Evolutionary conservation across 2,797 vertebrate genomes (phyloP).

Genomic region (Iguana delicatissima): DNA sequence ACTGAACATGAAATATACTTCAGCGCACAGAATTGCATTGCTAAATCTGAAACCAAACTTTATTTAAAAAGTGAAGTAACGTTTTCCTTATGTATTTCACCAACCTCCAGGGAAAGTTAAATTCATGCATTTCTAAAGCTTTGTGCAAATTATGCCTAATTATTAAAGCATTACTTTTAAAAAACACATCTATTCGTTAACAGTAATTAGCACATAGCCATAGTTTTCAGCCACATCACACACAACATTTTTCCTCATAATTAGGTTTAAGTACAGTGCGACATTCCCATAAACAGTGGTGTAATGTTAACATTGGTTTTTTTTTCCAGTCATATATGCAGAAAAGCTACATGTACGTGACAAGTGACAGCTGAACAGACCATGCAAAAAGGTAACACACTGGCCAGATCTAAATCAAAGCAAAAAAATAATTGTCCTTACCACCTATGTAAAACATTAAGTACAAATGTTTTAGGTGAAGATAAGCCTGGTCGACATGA

Average conservation of each 20-base stretch:
- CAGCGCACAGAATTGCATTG: neutral
- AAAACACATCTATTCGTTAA: conserved; percentile 56
- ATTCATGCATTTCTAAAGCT: conserved; percentile 47
- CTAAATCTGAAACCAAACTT: neutral
- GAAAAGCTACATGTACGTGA: conserved; percentile 64
- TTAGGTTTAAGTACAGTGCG: conserved; percentile 81
- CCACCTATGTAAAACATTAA: conserved; percentile 93
- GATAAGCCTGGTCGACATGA: conserved; percentile 86
- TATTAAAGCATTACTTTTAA: conserved; percentile 24
- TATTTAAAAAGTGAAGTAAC: conserved; percentile 10
- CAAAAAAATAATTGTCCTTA: conserved; percentile 80
- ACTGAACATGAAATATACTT: neutral
- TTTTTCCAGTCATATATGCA: conserved; percentile 73
- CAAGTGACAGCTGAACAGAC: conserved; percentile 70
- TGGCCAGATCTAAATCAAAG: conserved; percentile 77
- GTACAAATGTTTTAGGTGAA: conserved; percentile 91
- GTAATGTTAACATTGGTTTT: conserved; percentile 82
- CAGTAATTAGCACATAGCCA: conserved; percentile 58
- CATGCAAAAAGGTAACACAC: conserved; percentile 77
- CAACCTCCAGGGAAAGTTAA: neutral
- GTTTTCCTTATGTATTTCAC: neutral
- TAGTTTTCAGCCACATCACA: conserved; percentile 68
- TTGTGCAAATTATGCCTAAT: conserved; percentile 29
- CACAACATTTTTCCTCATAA: conserved; percentile 61
- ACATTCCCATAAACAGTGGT: conserved; percentile 86